phyloP scores from a whole-genome alignment of 2,113 vertebrate species.

The Cyanoderma ruficeps region DNA sequence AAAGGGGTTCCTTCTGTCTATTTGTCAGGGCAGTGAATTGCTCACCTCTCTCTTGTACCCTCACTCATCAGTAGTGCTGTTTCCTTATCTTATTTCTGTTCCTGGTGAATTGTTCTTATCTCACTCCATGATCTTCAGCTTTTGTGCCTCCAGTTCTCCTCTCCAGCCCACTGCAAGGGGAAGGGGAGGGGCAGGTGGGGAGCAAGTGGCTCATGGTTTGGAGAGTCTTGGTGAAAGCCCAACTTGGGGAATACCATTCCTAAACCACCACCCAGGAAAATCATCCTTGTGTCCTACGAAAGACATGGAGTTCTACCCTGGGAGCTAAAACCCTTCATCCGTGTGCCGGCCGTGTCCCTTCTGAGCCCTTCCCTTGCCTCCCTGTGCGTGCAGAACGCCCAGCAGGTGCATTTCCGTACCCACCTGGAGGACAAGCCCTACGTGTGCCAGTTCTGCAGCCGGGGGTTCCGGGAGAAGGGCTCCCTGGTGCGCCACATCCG shows the following conservation, averaged over 20 bases:
- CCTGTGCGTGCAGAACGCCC: constrained; percentile 82
- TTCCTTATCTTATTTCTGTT: not conserved
- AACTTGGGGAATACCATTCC: not conserved
- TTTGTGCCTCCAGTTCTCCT: not conserved
- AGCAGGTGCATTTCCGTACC: constrained; percentile 94
- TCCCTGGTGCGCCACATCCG: constrained; percentile 93
- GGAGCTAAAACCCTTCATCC: not conserved
- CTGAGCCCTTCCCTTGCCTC: not conserved
- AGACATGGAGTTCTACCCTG: not conserved
- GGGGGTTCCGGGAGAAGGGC: constrained; percentile 94
- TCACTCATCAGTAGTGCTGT: not conserved
- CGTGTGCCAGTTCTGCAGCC: constrained; percentile 88
- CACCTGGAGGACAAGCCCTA: constrained; percentile 91
- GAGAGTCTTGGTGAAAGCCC: not conserved
- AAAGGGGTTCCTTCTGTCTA: not conserved
- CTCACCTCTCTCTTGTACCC: not conserved
- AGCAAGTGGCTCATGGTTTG: not conserved
- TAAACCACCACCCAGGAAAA: not conserved
- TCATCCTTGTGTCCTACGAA: not conserved
- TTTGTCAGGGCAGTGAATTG: not conserved
- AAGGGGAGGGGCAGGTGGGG: not conserved
- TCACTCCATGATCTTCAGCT: not conserved
- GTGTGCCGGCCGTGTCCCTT: fast-evolving
- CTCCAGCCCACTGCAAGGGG: not conserved
- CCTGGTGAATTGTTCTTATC: not conserved